These are phyloP conservation scores for Acleris emargana DNA, from an alignment of 2,888 invertebrate species.

Conservation along the genomic window DNA sequence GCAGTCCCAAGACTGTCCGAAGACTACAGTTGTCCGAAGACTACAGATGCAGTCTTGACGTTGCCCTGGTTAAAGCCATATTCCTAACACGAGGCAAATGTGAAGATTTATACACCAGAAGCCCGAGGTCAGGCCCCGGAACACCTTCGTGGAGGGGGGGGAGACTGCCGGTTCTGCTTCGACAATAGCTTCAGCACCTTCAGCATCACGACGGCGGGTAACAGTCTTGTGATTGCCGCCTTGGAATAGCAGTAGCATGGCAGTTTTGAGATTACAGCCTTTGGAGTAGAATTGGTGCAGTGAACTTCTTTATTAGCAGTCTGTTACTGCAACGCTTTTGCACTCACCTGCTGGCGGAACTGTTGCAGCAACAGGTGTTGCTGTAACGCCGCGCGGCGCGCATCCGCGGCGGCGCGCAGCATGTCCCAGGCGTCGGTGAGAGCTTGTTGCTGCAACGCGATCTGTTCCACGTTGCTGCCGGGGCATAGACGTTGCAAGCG, in stretches of 20 bases:
- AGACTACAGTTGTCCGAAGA: too few relatives aligned
- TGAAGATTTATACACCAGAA: constrained; percentile 76
- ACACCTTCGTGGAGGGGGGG: constrained; percentile 78
- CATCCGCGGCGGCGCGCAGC: constrained; percentile 91
- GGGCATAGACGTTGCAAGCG: constrained; percentile 95
- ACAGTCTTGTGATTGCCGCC: too few relatives aligned
- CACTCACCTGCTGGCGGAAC: constrained; percentile 89
- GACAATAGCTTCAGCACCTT: constrained; percentile 93
- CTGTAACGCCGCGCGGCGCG: constrained; percentile 90
- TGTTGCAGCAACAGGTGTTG: constrained; percentile 95
- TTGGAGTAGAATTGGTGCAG: too few relatives aligned
- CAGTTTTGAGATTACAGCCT: too few relatives aligned
- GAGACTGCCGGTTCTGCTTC: constrained; percentile 93
- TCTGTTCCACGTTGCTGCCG: constrained; percentile 95
- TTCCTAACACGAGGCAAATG: too few relatives aligned
- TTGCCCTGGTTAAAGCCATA: too few relatives aligned
- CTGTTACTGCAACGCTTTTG: not conserved
- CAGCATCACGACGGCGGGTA: constrained; percentile 87
- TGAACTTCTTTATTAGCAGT: too few relatives aligned
- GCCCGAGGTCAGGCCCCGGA: constrained; percentile 86
- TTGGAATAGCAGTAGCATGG: too few relatives aligned
- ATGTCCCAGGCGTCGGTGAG: constrained; percentile 94
- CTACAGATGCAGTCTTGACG: too few relatives aligned
- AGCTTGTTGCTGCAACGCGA: constrained; percentile 93
- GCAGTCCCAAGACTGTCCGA: too few relatives aligned